Evolutionary conservation across 1,140 invertebrate genomes (phyloP).

Genomic region (Aphelenchoides fujianensis): DNA sequence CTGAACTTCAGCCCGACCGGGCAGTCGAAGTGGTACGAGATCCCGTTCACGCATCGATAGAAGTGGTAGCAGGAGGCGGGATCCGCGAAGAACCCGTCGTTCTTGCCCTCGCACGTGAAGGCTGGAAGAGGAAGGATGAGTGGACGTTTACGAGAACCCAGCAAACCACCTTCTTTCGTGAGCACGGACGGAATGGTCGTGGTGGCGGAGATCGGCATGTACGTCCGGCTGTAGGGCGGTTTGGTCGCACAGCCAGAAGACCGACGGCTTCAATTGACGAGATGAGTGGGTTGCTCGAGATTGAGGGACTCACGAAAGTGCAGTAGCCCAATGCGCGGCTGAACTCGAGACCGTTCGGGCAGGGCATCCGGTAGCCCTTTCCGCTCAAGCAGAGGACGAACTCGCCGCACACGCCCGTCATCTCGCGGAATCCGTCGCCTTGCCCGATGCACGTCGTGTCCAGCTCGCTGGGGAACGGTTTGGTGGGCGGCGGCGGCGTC

Average conservation of each 20-base stretch:
- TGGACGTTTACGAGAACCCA: too few species aligned
- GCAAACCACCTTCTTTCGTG: conserved; percentile 7
- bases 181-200: not conserved
- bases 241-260: not conserved
- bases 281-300: too few species aligned
- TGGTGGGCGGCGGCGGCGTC: not conserved
- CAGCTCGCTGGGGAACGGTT: conserved; percentile 15
- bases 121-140: conserved; percentile 27
- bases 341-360: conserved; percentile 36
- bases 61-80: conserved; percentile 44
- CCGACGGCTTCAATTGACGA: too few species aligned
- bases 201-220: conserved; percentile 10
- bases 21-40: conserved; percentile 47
- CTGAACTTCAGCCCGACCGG: conserved; percentile 40
- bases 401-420: conserved; percentile 22
- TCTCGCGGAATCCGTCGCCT: conserved; percentile 34
- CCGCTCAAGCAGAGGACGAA: conserved; percentile 43
- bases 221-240: conserved; percentile 12
- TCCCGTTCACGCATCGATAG: conserved; percentile 46
- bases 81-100: conserved; percentile 48
- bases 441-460: conserved; percentile 35
- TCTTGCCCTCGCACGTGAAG: conserved; percentile 29
- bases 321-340: conserved; percentile 38
- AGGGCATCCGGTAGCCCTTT: conserved; percentile 27
- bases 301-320: conserved; percentile 42